Evolutionary conservation across 2,888 invertebrate genomes (phyloP).

Genomic region (Caenorhabditis sinica): DNA sequence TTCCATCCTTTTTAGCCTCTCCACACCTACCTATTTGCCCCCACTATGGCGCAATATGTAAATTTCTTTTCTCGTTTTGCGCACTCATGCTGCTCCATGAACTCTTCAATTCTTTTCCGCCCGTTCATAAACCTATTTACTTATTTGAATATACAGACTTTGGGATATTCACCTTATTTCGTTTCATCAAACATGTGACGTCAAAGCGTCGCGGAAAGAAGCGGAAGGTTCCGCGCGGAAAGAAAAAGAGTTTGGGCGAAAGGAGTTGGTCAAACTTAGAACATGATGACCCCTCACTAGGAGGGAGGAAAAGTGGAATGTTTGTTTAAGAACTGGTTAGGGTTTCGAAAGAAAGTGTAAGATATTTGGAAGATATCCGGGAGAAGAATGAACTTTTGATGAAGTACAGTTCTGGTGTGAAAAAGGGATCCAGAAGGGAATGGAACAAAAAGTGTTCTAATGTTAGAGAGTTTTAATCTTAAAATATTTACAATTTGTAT

Average conservation of each 20-base stretch:
- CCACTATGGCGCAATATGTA: conserved; percentile 51
- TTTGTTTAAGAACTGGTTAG: conserved; percentile 37
- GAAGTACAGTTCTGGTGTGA: not conserved
- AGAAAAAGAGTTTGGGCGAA: conserved; percentile 28
- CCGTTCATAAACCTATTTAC: conserved; percentile 49
- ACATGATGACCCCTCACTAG: conserved; percentile 45
- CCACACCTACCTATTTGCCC: not conserved
- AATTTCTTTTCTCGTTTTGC: conserved; percentile 39
- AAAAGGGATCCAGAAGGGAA: not conserved
- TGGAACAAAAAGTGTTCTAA: too few species aligned
- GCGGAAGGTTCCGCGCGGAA: conserved; percentile 53
- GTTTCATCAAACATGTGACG: conserved; percentile 53
- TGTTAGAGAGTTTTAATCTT: too few species aligned
- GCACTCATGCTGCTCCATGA: conserved; percentile 19
- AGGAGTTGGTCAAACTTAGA: conserved; percentile 43
- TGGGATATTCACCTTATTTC: conserved; percentile 34
- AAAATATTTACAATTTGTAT: too few species aligned
- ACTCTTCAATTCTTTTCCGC: conserved; percentile 14
- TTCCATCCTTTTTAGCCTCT: not conserved
- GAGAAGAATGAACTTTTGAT: conserved; percentile 13
- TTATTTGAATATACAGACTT: conserved; percentile 38
- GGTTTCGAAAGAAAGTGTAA: conserved; percentile 33
- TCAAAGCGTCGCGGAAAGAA: conserved; percentile 30
- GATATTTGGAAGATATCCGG: conserved; percentile 18
- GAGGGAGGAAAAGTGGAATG: conserved; percentile 10